Evolutionary conservation across 2,113 vertebrate genomes (phyloP).

Genomic region (Synodontis membranacea): DNA sequence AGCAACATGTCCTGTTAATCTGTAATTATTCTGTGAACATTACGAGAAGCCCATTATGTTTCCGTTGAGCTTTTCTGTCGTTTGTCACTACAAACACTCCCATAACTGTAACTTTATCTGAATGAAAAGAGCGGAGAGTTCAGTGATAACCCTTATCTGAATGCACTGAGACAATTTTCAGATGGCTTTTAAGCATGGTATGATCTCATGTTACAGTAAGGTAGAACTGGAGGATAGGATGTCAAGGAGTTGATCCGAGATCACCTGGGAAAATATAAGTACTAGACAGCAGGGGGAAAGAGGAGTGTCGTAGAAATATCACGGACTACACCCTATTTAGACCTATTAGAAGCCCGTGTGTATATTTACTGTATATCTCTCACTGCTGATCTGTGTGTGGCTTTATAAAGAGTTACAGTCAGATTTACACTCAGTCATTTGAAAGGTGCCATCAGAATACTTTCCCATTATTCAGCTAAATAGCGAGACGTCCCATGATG

Average conservation of each 20-base stretch:
- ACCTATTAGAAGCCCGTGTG: neutral
- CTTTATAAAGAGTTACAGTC: neutral
- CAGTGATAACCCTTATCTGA: neutral
- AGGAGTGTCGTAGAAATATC: constrained; percentile 69
- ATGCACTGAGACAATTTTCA: neutral
- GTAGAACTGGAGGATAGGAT: neutral
- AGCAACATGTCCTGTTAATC: too few species aligned
- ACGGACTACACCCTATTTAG: constrained; percentile 54
- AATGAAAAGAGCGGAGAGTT: neutral
- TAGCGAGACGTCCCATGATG: neutral
- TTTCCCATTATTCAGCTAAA: neutral
- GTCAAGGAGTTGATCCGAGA: too few species aligned
- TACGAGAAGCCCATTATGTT: neutral
- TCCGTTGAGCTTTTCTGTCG: neutral
- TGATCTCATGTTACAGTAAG: neutral
- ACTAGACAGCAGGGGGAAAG: constrained; percentile 59
- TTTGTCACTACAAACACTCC: neutral
- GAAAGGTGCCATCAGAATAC: neutral
- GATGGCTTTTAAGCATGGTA: neutral
- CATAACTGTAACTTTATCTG: neutral
- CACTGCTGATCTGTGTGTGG: neutral
- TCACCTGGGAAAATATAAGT: constrained; percentile 50
- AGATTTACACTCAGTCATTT: neutral
- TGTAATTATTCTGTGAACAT: neutral
- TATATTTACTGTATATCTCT: neutral